Conservation (phyloP, 2,888 invertebrate genomes). For the Caenorhabditis sulstoni region DNA sequence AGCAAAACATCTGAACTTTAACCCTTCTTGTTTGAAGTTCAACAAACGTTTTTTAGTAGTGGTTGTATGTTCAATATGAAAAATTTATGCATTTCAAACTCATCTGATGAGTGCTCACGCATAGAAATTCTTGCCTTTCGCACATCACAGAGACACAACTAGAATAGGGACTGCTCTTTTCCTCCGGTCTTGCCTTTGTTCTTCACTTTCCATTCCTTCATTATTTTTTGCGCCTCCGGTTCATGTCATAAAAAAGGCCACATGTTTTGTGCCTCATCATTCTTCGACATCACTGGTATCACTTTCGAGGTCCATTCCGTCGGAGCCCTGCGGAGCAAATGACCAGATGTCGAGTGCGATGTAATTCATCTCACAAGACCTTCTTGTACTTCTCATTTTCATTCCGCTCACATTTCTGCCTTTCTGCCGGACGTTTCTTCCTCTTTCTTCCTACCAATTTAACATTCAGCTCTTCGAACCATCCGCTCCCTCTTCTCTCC, state of each 20-base stretch:
- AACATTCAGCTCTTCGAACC: slow-evolving; percentile 46
- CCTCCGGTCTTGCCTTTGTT: slow-evolving; percentile 1
- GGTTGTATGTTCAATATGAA: slow-evolving; percentile 45
- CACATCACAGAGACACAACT: slow-evolving; percentile 33
- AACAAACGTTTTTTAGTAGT: slow-evolving; percentile 18
- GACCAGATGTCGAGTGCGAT: slow-evolving; percentile 48
- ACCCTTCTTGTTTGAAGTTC: slow-evolving; percentile 15
- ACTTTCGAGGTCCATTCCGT: slow-evolving; percentile 8
- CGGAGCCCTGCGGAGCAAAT: slow-evolving; percentile 16
- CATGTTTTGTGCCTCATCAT: slow-evolving; percentile 42
- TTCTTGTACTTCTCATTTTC: slow-evolving; percentile 54
- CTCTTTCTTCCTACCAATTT: slow-evolving; percentile 9
- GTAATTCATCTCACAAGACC: slow-evolving; percentile 34
- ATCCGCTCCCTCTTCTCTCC: slow-evolving; percentile 22
- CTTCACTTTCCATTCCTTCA: slow-evolving; percentile 10
- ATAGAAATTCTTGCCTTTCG: slow-evolving; percentile 42
- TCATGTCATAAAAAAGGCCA: slow-evolving; percentile 41
- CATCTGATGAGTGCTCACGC: slow-evolving; percentile 49
- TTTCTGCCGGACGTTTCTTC: slow-evolving; percentile 5
- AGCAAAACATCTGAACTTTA: slow-evolving; percentile 4
- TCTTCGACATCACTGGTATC: slow-evolving; percentile 27
- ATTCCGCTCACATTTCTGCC: slow-evolving; percentile 41
- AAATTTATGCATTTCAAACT: slow-evolving; percentile 56
- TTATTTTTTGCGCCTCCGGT: neutral
- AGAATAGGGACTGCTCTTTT: slow-evolving; percentile 18